Conservation (phyloP, 1,140 invertebrate species). For the Drosophila ficusphila region DNA sequence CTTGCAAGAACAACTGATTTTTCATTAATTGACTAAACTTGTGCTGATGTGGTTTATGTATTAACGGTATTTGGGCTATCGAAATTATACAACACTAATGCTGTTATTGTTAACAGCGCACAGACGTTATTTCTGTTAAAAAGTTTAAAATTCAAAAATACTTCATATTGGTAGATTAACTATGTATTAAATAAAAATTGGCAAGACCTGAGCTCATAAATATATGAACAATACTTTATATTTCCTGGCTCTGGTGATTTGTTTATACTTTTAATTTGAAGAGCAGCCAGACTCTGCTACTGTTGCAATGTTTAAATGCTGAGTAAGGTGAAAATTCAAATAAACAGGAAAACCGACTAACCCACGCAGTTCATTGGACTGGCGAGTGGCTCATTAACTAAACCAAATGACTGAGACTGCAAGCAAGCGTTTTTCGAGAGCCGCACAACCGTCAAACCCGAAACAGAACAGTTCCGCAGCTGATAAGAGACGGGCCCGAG, state of each 20-base stretch:
- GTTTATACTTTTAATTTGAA: neutral
- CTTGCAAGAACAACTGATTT: no score
- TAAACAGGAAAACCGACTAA: constrained; percentile 14
- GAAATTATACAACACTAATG: neutral
- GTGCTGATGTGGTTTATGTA: no score
- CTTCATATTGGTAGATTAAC: no score
- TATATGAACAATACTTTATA: no score
- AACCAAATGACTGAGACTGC: constrained; percentile 45
- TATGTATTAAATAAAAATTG: no score
- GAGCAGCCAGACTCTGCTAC: constrained; percentile 1
- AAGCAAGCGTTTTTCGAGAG: constrained; percentile 36
- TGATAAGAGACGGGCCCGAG: neutral
- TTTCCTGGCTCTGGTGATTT: no score
- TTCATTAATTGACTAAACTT: no score
- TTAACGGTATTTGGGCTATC: no score
- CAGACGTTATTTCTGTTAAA: neutral
- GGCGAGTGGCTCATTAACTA: constrained; percentile 44
- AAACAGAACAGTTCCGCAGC: constrained; percentile 15
- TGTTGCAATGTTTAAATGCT: constrained; percentile 34
- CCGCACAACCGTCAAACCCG: constrained; percentile 1
- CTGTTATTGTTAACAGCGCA: neutral
- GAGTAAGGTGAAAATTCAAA: constrained; percentile 24
- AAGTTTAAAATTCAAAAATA: no score
- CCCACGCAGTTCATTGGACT: constrained; percentile 37
- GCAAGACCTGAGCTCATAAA: no score